Conservation (phyloP, 2,888 invertebrate genomes). For the Gari tellinella region DNA sequence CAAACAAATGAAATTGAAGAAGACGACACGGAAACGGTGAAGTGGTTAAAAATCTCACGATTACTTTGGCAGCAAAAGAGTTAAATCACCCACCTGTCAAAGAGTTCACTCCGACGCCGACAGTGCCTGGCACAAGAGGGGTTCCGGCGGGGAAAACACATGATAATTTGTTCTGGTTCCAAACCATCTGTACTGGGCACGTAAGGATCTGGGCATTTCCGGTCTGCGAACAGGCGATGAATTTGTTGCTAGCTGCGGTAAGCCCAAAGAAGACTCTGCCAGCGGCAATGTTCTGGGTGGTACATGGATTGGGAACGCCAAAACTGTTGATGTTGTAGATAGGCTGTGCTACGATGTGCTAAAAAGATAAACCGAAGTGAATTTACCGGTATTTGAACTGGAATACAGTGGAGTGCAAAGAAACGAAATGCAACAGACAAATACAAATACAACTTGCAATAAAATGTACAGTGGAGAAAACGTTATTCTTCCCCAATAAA, state of each 20-base stretch:
- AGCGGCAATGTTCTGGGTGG: constrained; percentile 59
- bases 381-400: no score
- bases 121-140: constrained; percentile 15
- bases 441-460: no score
- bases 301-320: constrained; percentile 68
- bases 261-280: constrained; percentile 72
- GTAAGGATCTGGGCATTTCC: constrained; percentile 62
- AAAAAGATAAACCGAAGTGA: no score
- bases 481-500: no score
- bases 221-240: constrained; percentile 67
- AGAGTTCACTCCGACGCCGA: neutral
- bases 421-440: no score
- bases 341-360: constrained; percentile 9
- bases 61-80: no score
- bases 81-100: constrained; percentile 1
- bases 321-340: constrained; percentile 12
- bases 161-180: constrained; percentile 69
- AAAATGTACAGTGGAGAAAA: no score
- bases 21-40: no score
- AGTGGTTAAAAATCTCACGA: no score
- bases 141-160: constrained; percentile 60
- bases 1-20: no score
- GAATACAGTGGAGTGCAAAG: no score
- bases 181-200: constrained; percentile 66
- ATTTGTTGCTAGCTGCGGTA: constrained; percentile 50